These are phyloP conservation scores for Mohoua ochrocephala DNA, from an alignment of 2,113 vertebrate species.

Conservation along the genomic window DNA sequence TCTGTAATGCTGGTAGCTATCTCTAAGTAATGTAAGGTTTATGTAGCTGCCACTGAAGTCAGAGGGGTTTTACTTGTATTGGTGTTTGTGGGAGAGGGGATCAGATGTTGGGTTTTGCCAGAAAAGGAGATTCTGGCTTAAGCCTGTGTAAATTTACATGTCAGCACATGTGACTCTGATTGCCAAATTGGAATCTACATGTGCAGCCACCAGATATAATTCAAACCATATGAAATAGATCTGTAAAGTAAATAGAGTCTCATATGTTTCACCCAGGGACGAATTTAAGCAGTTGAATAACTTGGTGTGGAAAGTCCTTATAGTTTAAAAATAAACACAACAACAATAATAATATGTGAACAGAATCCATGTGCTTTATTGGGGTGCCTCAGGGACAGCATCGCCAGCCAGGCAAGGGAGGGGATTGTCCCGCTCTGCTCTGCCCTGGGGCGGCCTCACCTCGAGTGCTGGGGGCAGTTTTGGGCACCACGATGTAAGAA, in stretches of 20 bases:
- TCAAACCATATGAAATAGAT: not conserved
- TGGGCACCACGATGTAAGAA: not conserved
- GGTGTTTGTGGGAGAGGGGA: not conserved
- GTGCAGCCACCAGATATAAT: not conserved
- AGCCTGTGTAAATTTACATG: conserved; percentile 1
- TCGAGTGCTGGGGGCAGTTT: not conserved
- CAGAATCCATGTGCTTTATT: not conserved
- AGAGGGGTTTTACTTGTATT: not conserved
- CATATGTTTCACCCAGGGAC: not conserved
- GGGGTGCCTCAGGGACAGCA: not conserved
- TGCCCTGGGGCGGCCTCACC: not conserved
- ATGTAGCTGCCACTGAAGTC: not conserved
- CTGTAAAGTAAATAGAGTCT: not conserved
- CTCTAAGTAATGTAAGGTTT: not conserved
- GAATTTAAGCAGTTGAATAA: not conserved
- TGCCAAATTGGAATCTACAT: not conserved
- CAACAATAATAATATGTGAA: not conserved
- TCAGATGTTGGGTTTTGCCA: not conserved
- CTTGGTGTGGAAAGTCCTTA: not conserved
- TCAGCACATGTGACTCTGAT: not conserved
- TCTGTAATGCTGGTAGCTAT: not conserved
- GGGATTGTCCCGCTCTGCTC: not conserved
- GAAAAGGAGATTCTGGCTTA: conserved; percentile 1
- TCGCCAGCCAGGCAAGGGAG: fast-evolving
- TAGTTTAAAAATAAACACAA: not conserved